Evolutionary conservation across 2,888 invertebrate species (phyloP).

Genomic region (Chymomyza amoena): DNA sequence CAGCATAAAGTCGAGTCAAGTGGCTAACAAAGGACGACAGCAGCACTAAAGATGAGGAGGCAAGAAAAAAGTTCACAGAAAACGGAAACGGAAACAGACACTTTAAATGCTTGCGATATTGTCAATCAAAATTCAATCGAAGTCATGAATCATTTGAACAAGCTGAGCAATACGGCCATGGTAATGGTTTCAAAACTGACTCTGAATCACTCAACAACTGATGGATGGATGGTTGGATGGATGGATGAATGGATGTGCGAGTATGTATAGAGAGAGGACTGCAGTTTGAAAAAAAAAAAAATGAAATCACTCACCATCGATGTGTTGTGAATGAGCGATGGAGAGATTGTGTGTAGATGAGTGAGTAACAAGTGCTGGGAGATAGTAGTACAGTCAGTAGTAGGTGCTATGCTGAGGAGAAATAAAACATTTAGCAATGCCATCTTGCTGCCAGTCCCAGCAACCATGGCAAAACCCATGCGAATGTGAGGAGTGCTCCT

Average conservation of each 20-base stretch:
- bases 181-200: conserved; percentile 56
- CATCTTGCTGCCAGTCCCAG: conserved; percentile 63
- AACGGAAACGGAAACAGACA: conserved; percentile 72
- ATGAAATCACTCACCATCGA: conserved; percentile 52
- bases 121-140: conserved; percentile 78
- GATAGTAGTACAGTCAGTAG: conserved; percentile 20
- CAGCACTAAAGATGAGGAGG: conserved; percentile 13
- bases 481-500: conserved; percentile 26
- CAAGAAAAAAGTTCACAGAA: conserved; percentile 19
- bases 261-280: conserved; percentile 1
- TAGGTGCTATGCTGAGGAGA: conserved; percentile 18
- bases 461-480: conserved; percentile 6
- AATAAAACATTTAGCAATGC: conserved; percentile 64
- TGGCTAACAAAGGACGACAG: conserved; percentile 13
- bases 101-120: conserved; percentile 77
- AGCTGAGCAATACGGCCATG: conserved; percentile 13
- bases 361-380: conserved; percentile 21
- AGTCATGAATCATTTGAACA: conserved; percentile 67
- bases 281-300: conserved; percentile 27
- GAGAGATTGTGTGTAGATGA: conserved; percentile 36
- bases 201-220: conserved; percentile 36
- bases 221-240: conserved; percentile 43
- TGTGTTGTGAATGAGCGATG: conserved; percentile 39
- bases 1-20: conserved; percentile 26
- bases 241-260: conserved; percentile 25